phyloP scores from a whole-genome alignment of 2,888 invertebrate species.

The Torymus auratus region DNA sequence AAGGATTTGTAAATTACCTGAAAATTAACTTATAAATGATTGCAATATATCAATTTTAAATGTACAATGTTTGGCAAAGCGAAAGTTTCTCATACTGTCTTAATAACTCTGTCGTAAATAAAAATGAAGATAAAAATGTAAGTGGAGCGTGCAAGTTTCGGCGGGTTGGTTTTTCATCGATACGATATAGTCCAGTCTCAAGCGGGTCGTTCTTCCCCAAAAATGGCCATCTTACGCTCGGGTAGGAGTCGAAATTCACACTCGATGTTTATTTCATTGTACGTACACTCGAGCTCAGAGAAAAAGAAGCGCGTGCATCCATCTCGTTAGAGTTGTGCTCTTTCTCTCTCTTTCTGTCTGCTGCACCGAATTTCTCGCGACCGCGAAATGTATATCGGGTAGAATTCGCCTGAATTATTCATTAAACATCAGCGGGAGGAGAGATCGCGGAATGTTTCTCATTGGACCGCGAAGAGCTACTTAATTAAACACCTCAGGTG shows the following conservation, averaged over 20 bases:
- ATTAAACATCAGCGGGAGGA: not conserved
- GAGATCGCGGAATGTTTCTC: constrained; percentile 9
- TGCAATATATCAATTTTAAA: too few relatives aligned
- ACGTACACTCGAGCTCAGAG: not conserved
- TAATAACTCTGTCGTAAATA: not conserved
- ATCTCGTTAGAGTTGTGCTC: constrained; percentile 5
- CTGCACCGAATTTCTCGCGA: constrained; percentile 12
- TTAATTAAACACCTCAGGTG: constrained; percentile 44
- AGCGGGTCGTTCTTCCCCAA: not conserved
- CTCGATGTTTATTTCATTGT: constrained; percentile 36
- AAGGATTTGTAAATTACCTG: too few relatives aligned
- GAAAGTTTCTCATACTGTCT: too few relatives aligned
- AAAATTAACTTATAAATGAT: too few relatives aligned
- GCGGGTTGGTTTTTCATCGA: too few relatives aligned
- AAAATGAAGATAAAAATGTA: constrained; percentile 29
- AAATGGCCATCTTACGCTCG: constrained; percentile 10
- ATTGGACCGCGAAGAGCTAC: constrained; percentile 17
- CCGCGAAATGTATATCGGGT: not conserved
- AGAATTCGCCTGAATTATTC: constrained; percentile 27
- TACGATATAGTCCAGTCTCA: too few relatives aligned
- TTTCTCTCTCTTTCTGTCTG: too few relatives aligned
- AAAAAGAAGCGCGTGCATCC: not conserved
- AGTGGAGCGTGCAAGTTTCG: constrained; percentile 1
- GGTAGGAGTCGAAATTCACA: not conserved
- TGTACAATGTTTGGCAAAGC: too few relatives aligned